A percentile compares a stretch with the other conserved stretches of the same genome.
Evolutionary conservation across 2,113 vertebrate species (phyloP).

Genomic region (Pterocles gutturalis): DNA sequence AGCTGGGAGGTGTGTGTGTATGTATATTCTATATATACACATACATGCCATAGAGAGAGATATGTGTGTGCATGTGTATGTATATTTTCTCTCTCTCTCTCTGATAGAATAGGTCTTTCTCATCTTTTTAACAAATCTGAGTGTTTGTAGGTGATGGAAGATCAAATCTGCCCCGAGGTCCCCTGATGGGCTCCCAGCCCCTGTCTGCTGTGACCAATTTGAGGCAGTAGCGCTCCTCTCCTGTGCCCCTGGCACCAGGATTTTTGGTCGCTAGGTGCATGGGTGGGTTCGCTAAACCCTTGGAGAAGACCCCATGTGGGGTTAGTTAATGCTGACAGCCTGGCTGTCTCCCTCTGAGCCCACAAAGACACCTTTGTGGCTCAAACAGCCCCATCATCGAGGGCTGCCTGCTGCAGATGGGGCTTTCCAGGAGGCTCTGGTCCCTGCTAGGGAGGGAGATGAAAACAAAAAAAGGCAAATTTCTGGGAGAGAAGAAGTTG

Average conservation of each 20-base stretch:
- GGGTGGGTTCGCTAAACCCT: not conserved
- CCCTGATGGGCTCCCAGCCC: not conserved
- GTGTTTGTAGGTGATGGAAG: not conserved
- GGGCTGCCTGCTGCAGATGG: fast-evolving
- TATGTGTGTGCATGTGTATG: fast-evolving
- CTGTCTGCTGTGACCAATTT: fast-evolving
- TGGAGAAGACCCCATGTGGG: not conserved
- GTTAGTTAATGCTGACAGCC: not conserved
- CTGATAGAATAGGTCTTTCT: not conserved
- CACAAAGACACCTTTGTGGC: not conserved
- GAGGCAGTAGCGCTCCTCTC: not conserved
- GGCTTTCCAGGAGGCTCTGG: not conserved
- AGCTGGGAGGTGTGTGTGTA: not conserved
- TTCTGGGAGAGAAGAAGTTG: not conserved
- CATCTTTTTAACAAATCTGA: not conserved
- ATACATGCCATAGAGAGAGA: not conserved
- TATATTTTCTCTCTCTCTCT: not conserved
- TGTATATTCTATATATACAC: not conserved
- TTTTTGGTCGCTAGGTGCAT: not conserved
- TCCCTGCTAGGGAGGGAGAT: not conserved
- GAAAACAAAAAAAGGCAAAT: not conserved
- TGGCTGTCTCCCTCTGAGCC: not conserved
- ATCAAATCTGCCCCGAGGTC: not conserved
- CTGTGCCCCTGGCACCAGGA: not conserved
- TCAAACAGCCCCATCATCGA: fast-evolving